A percentile compares a stretch with the other conserved stretches of the same genome.
Evolutionary conservation across 2,888 invertebrate species (phyloP).

Genomic region (Carterocephalus palaemon): DNA sequence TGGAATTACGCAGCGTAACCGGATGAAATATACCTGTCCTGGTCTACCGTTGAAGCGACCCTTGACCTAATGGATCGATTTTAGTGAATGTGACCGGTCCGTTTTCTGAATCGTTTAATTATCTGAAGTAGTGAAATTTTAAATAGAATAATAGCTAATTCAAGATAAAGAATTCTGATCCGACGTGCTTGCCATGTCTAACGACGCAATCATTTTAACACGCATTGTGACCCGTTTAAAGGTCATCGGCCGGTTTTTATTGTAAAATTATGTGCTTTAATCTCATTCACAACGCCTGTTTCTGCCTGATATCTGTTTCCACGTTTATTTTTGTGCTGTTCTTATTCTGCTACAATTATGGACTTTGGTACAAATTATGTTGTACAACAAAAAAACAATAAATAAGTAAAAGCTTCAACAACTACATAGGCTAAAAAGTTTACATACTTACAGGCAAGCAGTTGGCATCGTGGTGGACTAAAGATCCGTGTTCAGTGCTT

Average conservation of each 20-base stretch:
- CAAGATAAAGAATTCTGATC: neutral
- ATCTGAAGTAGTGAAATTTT: constrained; percentile 52
- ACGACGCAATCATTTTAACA: constrained; percentile 6
- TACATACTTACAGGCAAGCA: no score
- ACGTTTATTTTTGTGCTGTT: no score
- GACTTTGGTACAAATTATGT: no score
- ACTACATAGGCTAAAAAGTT: no score
- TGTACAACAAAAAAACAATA: no score
- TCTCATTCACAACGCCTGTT: no score
- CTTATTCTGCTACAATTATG: no score
- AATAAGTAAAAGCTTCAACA: no score
- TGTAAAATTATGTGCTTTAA: neutral
- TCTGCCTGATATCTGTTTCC: no score
- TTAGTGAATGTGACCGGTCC: constrained; percentile 65
- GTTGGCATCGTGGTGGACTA: no score
- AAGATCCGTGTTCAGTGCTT: no score
- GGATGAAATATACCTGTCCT: constrained; percentile 62
- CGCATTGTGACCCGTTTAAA: constrained; percentile 4
- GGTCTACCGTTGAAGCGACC: constrained; percentile 64
- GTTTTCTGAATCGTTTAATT: constrained; percentile 60
- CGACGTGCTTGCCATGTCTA: constrained; percentile 5
- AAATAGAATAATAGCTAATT: constrained; percentile 30
- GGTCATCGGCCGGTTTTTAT: constrained; percentile 15
- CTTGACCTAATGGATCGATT: constrained; percentile 73
- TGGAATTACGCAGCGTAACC: constrained; percentile 56